Evolutionary conservation across 1,140 invertebrate species (phyloP).

Genomic region (Myzus persicae): DNA sequence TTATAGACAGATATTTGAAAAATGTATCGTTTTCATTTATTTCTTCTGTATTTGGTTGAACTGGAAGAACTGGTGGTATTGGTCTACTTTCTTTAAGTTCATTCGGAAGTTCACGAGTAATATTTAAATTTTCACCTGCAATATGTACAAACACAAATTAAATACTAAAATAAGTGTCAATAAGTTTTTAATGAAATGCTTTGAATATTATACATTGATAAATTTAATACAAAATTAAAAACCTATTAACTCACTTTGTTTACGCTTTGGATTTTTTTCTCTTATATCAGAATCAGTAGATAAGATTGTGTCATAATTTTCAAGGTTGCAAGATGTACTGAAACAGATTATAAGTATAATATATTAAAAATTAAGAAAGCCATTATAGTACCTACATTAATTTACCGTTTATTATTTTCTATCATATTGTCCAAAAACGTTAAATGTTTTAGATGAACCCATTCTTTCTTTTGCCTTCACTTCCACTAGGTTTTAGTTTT

Average conservation of each 20-base stretch:
- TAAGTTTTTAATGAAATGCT: not conserved
- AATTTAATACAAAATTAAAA: not conserved
- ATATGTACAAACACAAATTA: not conserved
- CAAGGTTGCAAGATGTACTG: not conserved
- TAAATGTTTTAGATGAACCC: not conserved
- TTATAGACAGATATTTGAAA: not conserved
- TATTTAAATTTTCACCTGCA: not conserved
- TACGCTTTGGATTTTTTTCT: no score
- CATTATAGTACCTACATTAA: not conserved
- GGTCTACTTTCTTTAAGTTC: not conserved
- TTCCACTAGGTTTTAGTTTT: no score
- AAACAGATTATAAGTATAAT: not conserved
- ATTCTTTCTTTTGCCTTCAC: not conserved
- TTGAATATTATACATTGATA: not conserved
- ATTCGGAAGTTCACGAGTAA: not conserved
- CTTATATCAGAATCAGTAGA: not conserved
- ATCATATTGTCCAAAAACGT: not conserved
- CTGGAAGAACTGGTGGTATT: slow-evolving; percentile 4
- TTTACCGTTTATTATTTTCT: not conserved
- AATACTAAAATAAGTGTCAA: not conserved
- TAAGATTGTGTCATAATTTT: not conserved
- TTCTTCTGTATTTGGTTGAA: not conserved
- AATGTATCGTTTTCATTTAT: not conserved
- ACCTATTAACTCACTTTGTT: no score
- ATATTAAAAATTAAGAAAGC: not conserved